Conservation (phyloP, 2,113 vertebrate species). For the Tonatia bakeri region DNA sequence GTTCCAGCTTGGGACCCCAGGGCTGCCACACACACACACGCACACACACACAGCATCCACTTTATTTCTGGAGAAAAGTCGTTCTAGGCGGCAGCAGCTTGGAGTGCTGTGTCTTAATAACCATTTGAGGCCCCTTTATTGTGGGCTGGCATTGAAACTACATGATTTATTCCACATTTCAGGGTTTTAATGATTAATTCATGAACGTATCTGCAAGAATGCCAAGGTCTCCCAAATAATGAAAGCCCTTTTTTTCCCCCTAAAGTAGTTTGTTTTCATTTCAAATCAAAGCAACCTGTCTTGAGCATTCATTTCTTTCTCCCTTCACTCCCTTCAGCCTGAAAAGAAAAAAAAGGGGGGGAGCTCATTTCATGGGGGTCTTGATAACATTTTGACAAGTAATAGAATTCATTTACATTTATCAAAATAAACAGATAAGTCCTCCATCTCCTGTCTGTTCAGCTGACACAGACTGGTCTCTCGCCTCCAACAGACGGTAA, state of each 20-base stretch:
- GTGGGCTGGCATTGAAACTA: conserved; percentile 65
- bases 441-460: conserved; percentile 44
- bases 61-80: conserved; percentile 61
- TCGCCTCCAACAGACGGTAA: conserved; percentile 9
- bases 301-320: conserved; percentile 68
- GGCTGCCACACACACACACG: conserved; percentile 1
- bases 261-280: conserved; percentile 79
- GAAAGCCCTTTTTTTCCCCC: conserved; percentile 62
- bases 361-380: conserved; percentile 66
- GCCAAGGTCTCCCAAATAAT: conserved; percentile 76
- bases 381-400: conserved; percentile 81
- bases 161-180: conserved; percentile 75
- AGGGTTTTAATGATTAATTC: conserved; percentile 83
- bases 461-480: not conserved
- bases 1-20: conserved; percentile 61
- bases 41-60: conserved; percentile 24
- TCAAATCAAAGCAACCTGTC: conserved; percentile 79
- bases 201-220: conserved; percentile 78
- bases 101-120: conserved; percentile 69
- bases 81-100: conserved; percentile 37
- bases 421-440: conserved; percentile 69
- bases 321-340: conserved; percentile 44
- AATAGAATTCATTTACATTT: conserved; percentile 80
- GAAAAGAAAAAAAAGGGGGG: conserved; percentile 14
- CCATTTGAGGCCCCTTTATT: conserved; percentile 63